These are phyloP conservation scores for Drosophila grimshawi DNA, from an alignment of 1,140 invertebrate species.

Conservation along the genomic window DNA sequence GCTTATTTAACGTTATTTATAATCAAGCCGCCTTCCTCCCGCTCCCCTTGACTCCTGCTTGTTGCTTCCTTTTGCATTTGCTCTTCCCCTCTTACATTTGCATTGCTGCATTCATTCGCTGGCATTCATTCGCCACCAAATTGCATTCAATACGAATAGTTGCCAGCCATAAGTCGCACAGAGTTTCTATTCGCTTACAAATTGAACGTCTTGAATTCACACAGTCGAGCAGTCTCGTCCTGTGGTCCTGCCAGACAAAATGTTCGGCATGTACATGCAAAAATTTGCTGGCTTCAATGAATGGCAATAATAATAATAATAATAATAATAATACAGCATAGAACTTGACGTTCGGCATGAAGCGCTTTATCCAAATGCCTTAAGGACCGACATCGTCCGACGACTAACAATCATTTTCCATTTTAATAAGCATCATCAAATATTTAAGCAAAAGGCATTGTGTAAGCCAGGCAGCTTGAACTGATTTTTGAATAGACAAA, in stretches of 20 bases:
- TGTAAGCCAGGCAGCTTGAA: slow-evolving; percentile 15
- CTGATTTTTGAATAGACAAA: not conserved
- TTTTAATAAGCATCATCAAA: slow-evolving; percentile 48
- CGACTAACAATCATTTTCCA: slow-evolving; percentile 29
- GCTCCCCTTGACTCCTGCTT: not conserved
- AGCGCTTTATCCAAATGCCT: not conserved
- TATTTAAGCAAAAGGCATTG: slow-evolving; percentile 24
- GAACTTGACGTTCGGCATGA: slow-evolving; percentile 1
- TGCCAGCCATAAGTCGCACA: slow-evolving; percentile 48
- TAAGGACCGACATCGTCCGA: slow-evolving; percentile 25
- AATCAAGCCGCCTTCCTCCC: slow-evolving; percentile 50
- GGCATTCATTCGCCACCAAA: slow-evolving; percentile 60
- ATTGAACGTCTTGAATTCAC: slow-evolving; percentile 26
- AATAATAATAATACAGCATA: slow-evolving; percentile 12
- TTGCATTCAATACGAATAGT: slow-evolving; percentile 72
- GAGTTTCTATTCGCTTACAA: slow-evolving; percentile 39
- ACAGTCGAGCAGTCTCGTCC: slow-evolving; percentile 26
- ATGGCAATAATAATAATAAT: slow-evolving; percentile 38
- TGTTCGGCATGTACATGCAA: slow-evolving; percentile 5
- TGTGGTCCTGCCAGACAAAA: slow-evolving; percentile 7
- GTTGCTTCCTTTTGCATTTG: slow-evolving; percentile 9
- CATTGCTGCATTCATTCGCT: slow-evolving; percentile 21
- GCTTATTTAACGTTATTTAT: slow-evolving; percentile 79
- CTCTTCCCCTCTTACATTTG: slow-evolving; percentile 1
- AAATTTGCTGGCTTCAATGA: slow-evolving; percentile 34